Base-by-base conservation (phyloP, 2,888 invertebrate genomes). In the Schizaphis graminum region DNA sequence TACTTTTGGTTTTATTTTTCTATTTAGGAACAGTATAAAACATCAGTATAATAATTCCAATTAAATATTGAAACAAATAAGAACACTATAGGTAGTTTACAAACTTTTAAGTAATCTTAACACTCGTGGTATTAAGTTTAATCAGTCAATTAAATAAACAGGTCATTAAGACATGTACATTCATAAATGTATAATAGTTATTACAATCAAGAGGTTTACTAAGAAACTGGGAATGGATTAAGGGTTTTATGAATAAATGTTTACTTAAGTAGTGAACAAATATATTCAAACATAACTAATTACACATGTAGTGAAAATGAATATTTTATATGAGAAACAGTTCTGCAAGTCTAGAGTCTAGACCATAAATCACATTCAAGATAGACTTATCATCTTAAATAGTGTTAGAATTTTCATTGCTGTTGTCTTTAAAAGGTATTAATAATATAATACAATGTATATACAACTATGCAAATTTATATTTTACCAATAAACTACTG, bases 291-390 rank as follows among this genome's bases (percentile, higher is more conserved):
- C 28, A 84, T 89, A 93, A 93, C 56, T 84, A 89, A 89, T 84
- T 57, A 26, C 84, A 57, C 49, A 84, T 49, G 24, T 35, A 89
- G 35, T 35, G 84, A 49, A 93, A 49, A 26, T 93, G 84, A 93
- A 93, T 93, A 93, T 90, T 85, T 89, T 93, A 93, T 89, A 85
- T 11, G 44, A 92, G 67, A 88, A 88, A 92, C 53, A 77, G 35
- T 53, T 49, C 10, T 47, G 49, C 5, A 41, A 61, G 67, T 92
- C 53, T 89, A 92, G 67, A 92, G 67, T 92, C 53, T 89, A 92
- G 67, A 92, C 88, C 28, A 88, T 88, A 77, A 88, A 92, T 53
- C 41, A 67, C 53, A 92, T 88, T 92, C 44, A 28, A 88, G 67
- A 88, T n/a, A 35, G 26, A 53, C 77, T 89, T 77, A 92, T n/a